phyloP scores from a whole-genome alignment of 2,888 invertebrate species.

The Caenorhabditis sinica region DNA sequence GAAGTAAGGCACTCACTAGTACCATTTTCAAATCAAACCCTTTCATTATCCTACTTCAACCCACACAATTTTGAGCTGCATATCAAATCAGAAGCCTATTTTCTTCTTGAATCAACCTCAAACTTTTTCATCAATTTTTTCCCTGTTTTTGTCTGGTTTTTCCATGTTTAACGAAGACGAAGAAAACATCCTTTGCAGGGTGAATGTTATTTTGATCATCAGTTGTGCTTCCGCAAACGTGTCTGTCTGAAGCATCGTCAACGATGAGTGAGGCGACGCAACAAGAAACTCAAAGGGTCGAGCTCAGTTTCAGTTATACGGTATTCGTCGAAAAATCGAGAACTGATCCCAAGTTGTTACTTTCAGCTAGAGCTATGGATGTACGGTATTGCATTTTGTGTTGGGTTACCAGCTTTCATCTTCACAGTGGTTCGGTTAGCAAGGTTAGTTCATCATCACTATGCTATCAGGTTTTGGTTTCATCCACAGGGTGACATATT shows the following conservation, averaged over 20 bases:
- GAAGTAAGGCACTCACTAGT: background rate
- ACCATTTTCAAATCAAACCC: background rate
- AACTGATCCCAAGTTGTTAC: background rate
- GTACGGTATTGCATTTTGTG: constrained; percentile 70
- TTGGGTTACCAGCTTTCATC: constrained; percentile 69
- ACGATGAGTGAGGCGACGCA: constrained; percentile 60
- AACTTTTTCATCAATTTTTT: background rate
- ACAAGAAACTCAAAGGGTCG: constrained; percentile 56
- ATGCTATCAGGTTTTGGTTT: too few species aligned
- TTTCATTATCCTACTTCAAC: background rate
- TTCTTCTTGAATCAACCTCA: background rate
- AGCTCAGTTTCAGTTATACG: constrained; percentile 71
- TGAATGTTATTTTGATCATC: constrained; percentile 48
- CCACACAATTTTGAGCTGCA: background rate
- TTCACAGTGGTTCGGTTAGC: constrained; percentile 66
- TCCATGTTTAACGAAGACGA: background rate
- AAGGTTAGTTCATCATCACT: constrained; percentile 24
- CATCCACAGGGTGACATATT: too few species aligned
- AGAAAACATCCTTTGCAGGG: constrained; percentile 26
- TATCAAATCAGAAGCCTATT: background rate
- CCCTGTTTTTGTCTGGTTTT: background rate
- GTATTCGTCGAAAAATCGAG: constrained; percentile 26
- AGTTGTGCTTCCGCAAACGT: constrained; percentile 5
- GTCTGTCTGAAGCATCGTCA: constrained; percentile 16
- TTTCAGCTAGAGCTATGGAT: constrained; percentile 72